Evolutionary conservation across 2,888 invertebrate genomes (phyloP).

Genomic region (Eilema griseolum): DNA sequence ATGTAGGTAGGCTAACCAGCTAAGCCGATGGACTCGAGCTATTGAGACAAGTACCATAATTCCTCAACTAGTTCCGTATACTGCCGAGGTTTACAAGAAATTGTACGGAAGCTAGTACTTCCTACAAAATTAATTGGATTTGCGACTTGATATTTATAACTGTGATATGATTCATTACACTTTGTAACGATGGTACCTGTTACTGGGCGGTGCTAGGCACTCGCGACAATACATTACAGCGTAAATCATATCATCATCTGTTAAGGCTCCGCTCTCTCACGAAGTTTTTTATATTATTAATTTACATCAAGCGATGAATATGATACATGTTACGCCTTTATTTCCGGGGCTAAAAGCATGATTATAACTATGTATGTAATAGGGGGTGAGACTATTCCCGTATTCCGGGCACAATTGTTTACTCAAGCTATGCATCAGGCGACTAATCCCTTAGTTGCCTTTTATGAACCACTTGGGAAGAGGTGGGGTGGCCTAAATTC

Average conservation of each 20-base stretch:
- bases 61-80: constrained; percentile 62
- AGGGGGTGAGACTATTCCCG: too few species aligned
- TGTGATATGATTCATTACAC: constrained; percentile 64
- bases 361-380: too few species aligned
- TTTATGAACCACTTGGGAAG: too few species aligned
- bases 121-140: constrained; percentile 70
- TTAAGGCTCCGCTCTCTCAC: too few species aligned
- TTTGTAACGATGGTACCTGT: constrained; percentile 29
- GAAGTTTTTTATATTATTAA: neutral
- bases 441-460: too few species aligned
- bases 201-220: neutral
- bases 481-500: too few species aligned
- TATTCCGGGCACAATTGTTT: too few species aligned
- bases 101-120: constrained; percentile 72
- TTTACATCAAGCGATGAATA: neutral
- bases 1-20: constrained; percentile 40
- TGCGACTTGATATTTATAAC: constrained; percentile 55
- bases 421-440: too few species aligned
- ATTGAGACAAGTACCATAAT: constrained; percentile 47
- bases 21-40: constrained; percentile 39
- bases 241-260: neutral
- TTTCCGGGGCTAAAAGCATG: too few species aligned
- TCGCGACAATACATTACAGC: neutral
- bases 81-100: constrained; percentile 62
- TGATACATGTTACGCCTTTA: too few species aligned